Base-by-base conservation (phyloP, 2,888 invertebrate genomes). In the Steinernema scapterisci region DNA sequence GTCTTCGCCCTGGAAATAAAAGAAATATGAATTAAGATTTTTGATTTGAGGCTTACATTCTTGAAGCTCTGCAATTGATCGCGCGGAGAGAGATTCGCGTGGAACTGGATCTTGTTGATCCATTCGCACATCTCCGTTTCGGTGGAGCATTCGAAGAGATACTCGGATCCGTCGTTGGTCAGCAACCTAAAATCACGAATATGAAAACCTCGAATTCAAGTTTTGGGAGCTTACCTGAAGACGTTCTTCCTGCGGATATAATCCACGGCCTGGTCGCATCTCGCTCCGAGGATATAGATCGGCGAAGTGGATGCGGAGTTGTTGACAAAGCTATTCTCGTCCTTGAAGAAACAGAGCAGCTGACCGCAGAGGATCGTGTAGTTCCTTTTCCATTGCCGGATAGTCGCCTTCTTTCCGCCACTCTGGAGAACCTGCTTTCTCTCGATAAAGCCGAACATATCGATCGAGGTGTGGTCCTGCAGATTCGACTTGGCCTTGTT, bases 291-390 rank as follows among this genome's bases (percentile, higher is more conserved):
- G 72, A 90, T 86, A 79, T 88, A 88, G n/a, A 89, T 82, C 21
- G 89, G 89, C 0, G 89, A 88, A 0, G 89, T 83, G 9, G 83
- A 80, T 16, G 87, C 87, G 89, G 94, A 93, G 85, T 94, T 93
- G 81, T 92, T 92, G 77, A 92, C 91, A 89, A 95, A 96, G 89
- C 95, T 95, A 82, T 93, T 92, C 87, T 94, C 93, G 88, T 96
- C 87, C 80, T 95, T 93, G 91, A 97, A 99, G 92, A 99, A 97
- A 90, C 96, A 97, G 73, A 99, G 90, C 83, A 97, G 90, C 88
- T 99, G 97, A 0, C 97, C 97, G 88, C 96, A 97, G 27, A 99
- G 91, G 74, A 97, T 97, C 0, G 95, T 93, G 89, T 96, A 94
- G 90, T 93, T 94, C 74, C 91, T 92, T 86, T 96, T 95, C 99